These are phyloP conservation scores for Drosophila cardini DNA, from an alignment of 1,140 invertebrate species.

Conservation along the genomic window DNA sequence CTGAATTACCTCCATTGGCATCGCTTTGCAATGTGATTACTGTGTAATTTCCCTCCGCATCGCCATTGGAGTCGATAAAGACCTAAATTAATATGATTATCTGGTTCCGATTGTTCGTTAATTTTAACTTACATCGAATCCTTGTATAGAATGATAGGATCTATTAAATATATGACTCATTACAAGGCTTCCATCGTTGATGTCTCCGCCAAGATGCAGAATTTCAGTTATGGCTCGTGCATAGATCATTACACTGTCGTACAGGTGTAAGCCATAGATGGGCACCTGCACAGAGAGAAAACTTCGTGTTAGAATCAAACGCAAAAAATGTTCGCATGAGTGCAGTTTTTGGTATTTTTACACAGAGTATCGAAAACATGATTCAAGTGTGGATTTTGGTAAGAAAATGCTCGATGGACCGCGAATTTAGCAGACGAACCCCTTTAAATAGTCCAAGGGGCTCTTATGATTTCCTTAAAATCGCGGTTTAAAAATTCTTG, in stretches of 20 bases:
- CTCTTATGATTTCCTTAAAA: no score
- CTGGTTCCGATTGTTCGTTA: background rate
- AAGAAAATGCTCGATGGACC: no score
- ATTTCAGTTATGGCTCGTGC: constrained; percentile 91
- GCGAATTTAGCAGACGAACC: no score
- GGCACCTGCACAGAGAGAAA: constrained; percentile 87
- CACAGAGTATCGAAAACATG: no score
- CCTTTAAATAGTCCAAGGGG: no score
- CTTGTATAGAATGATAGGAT: constrained; percentile 91
- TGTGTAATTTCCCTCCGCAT: constrained; percentile 96
- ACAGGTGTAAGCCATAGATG: constrained; percentile 93
- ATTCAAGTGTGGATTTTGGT: no score
- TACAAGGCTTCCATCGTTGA: constrained; percentile 90
- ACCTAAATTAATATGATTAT: constrained; percentile 86
- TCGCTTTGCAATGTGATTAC: constrained; percentile 90
- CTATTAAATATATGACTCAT: constrained; percentile 89
- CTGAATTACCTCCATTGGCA: constrained; percentile 25
- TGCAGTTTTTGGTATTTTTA: no score
- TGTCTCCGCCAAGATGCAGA: constrained; percentile 88
- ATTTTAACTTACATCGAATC: constrained; percentile 88
- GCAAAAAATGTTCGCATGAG: no score
- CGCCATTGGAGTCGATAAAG: constrained; percentile 93
- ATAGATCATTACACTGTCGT: constrained; percentile 95
- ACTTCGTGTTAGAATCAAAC: no score
- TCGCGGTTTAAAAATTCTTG: no score